A percentile compares a stretch with the other conserved stretches of the same genome.
Conservation (phyloP, 2,797 vertebrate genomes). For the Acropternis orthonyx region DNA sequence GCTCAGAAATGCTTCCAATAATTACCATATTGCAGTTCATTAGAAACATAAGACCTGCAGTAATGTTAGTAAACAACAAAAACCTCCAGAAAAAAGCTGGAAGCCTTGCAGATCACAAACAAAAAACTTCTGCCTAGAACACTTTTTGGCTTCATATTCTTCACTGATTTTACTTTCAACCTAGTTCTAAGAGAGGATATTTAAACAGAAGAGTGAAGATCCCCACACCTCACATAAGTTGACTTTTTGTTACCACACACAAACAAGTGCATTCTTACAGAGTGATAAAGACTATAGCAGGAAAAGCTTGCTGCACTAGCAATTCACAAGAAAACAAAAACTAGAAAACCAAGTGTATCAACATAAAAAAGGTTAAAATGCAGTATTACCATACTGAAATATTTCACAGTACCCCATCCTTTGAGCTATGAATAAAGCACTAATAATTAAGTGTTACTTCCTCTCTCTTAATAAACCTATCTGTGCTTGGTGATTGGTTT, state of each 20-base stretch:
- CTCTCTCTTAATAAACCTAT: not conserved
- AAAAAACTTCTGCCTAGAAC: not conserved
- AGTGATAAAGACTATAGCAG: not conserved
- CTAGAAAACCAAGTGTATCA: not conserved
- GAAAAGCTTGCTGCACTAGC: not conserved
- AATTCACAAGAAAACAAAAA: not conserved
- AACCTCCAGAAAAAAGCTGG: not conserved
- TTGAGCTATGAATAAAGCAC: not conserved
- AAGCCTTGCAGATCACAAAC: not conserved
- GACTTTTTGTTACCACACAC: not conserved
- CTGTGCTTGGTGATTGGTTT: not conserved
- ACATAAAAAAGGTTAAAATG: not conserved
- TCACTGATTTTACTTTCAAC: not conserved
- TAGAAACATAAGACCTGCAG: not conserved
- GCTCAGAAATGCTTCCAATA: not conserved
- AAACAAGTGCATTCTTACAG: not conserved
- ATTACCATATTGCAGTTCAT: rapidly evolving
- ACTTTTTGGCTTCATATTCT: not conserved
- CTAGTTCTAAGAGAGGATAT: not conserved
- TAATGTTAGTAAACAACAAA: not conserved
- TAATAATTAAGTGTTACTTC: not conserved
- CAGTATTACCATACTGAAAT: not conserved
- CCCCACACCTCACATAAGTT: not conserved
- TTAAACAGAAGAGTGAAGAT: not conserved
- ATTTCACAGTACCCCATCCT: not conserved